Evolutionary conservation across 1,140 invertebrate species (phyloP).

Genomic region (Chlorops oryzae): DNA sequence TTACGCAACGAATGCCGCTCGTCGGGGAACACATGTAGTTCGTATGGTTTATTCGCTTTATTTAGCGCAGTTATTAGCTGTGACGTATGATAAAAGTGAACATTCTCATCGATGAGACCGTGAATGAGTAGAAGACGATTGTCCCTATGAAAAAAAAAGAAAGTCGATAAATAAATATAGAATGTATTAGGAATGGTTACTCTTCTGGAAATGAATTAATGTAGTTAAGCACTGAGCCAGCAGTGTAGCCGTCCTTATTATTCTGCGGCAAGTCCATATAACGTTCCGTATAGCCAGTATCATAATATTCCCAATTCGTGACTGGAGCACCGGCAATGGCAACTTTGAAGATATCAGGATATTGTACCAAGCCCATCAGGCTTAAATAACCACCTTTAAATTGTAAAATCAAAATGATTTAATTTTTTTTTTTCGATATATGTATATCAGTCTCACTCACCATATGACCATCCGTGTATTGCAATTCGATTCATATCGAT

Average conservation of each 20-base stretch:
- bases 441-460: conserved; percentile 46
- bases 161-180: conserved; percentile 5
- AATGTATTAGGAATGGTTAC: conserved; percentile 52
- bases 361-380: conserved; percentile 76
- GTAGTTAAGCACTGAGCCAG: conserved; percentile 70
- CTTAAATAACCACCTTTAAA: conserved; percentile 69
- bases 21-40: conserved; percentile 88
- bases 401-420: conserved; percentile 4
- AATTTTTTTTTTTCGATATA: not conserved
- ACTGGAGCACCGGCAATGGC: conserved; percentile 96
- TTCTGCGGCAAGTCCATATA: conserved; percentile 91
- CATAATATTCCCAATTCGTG: conserved; percentile 89
- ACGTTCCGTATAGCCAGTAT: conserved; percentile 87
- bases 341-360: conserved; percentile 78
- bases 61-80: conserved; percentile 84
- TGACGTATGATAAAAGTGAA: conserved; percentile 96
- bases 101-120: conserved; percentile 97
- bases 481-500: conserved; percentile 90
- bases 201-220: conserved; percentile 86
- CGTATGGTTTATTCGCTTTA: conserved; percentile 84
- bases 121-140: conserved; percentile 95
- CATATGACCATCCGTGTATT: conserved; percentile 98
- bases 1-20: conserved; percentile 90
- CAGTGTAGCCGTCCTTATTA: conserved; percentile 72
- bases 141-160: conserved; percentile 58